Evolutionary conservation across 2,113 vertebrate species (phyloP).

Genomic region (Cricetomys ansorgei): DNA sequence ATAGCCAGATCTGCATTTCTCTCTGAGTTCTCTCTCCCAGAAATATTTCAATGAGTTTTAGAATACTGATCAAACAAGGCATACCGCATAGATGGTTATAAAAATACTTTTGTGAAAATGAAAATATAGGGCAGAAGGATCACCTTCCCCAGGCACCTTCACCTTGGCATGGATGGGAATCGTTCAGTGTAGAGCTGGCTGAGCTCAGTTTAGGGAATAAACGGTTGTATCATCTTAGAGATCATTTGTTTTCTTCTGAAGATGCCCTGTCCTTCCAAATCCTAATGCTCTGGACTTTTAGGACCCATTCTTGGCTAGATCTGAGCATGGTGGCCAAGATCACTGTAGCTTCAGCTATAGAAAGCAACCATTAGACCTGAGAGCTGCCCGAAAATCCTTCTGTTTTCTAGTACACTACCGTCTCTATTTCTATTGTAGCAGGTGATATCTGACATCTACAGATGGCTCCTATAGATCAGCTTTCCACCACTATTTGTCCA

Average conservation of each 20-base stretch:
- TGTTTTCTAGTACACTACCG: neutral
- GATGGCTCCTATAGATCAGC: neutral
- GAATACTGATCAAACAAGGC: neutral
- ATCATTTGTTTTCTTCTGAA: neutral
- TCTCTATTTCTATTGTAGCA: neutral
- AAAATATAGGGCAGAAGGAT: neutral
- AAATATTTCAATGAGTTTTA: neutral
- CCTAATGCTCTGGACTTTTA: neutral
- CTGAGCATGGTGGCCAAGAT: neutral
- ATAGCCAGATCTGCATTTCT: neutral
- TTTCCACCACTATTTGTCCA: neutral
- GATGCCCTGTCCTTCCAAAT: neutral
- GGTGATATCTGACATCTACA: neutral
- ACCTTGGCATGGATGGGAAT: neutral
- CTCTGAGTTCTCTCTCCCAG: neutral
- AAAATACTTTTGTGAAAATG: constrained; percentile 4
- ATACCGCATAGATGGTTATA: neutral
- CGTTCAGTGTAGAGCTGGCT: neutral
- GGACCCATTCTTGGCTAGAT: neutral
- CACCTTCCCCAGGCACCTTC: neutral
- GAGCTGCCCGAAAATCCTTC: neutral
- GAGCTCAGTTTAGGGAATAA: neutral
- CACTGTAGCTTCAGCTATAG: neutral
- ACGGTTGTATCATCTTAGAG: neutral
- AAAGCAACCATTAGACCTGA: neutral